Evolutionary conservation across 2,888 invertebrate genomes (phyloP).

Genomic region (Cetonia aurata): DNA sequence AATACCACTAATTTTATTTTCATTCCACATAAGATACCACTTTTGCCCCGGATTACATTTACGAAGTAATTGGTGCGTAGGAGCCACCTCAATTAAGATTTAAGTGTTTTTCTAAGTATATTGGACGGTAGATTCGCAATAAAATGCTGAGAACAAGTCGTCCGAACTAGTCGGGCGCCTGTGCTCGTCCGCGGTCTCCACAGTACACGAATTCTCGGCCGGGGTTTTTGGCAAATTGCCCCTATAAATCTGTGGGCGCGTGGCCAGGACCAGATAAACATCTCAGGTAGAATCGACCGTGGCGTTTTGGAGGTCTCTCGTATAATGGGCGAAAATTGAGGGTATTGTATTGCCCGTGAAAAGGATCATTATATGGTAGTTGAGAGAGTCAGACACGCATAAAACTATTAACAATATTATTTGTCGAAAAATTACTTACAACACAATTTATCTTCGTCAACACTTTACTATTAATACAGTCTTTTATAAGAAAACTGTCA

Average conservation of each 20-base stretch:
- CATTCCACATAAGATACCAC: too few relatives aligned
- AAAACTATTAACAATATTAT: too few relatives aligned
- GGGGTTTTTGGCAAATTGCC: constrained; percentile 62
- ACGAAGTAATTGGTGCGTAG: constrained; percentile 41
- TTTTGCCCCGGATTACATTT: not conserved
- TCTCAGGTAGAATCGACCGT: constrained; percentile 51
- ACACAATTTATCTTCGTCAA: too few relatives aligned
- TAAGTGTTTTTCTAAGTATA: constrained; percentile 62
- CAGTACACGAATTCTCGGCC: constrained; percentile 57
- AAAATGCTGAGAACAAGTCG: constrained; percentile 55
- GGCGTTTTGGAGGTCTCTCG: constrained; percentile 16
- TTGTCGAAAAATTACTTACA: constrained; percentile 22
- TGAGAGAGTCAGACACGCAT: constrained; percentile 17
- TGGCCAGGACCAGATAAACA: constrained; percentile 57
- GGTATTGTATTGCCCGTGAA: constrained; percentile 15
- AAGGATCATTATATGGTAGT: constrained; percentile 27
- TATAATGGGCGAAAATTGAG: constrained; percentile 14
- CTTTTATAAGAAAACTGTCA: too few relatives aligned
- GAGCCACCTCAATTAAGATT: constrained; percentile 61
- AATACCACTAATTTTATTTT: too few relatives aligned
- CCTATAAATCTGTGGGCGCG: constrained; percentile 62
- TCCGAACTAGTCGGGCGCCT: constrained; percentile 51
- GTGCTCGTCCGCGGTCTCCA: constrained; percentile 45
- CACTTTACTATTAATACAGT: too few relatives aligned
- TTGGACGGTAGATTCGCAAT: constrained; percentile 59